Conservation (phyloP, 2,113 vertebrate genomes). For the Petroica traversi region DNA sequence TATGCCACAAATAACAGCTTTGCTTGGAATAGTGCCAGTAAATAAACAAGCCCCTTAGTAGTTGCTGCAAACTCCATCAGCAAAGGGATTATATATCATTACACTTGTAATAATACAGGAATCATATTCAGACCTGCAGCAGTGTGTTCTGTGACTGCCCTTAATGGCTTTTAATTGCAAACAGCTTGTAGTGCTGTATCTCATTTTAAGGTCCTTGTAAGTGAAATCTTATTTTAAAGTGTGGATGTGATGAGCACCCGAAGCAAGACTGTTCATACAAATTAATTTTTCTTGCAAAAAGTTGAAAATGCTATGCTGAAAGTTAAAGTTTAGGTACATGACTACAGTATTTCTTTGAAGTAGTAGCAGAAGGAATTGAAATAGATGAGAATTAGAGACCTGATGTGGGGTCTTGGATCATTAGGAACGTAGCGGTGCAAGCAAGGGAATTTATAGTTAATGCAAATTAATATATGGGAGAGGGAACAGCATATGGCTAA, state of each 20-base stretch:
- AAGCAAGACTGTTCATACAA: not conserved
- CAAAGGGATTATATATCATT: not conserved
- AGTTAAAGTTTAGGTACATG: not conserved
- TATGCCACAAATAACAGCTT: not conserved
- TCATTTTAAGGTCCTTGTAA: not conserved
- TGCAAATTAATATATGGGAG: constrained; percentile 2
- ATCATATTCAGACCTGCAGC: not conserved
- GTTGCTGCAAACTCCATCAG: not conserved
- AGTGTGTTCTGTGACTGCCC: not conserved
- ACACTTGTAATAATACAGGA: not conserved
- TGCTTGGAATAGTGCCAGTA: not conserved
- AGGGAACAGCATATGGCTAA: constrained; percentile 36
- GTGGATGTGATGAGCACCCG: not conserved
- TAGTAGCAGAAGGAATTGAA: not conserved
- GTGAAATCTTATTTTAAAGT: not conserved
- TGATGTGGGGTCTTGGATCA: not conserved
- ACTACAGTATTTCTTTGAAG: not conserved
- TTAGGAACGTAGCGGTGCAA: not conserved
- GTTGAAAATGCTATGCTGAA: not conserved
- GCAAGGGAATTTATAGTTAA: not conserved
- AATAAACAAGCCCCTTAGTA: not conserved
- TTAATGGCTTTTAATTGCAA: constrained; percentile 9
- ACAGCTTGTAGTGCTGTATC: not conserved
- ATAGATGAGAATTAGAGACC: not conserved
- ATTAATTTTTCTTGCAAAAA: not conserved